A percentile compares a stretch with the other conserved stretches of the same genome.
Evolutionary conservation across 2,797 vertebrate species (phyloP).

Genomic region (Pangasius macronema): DNA sequence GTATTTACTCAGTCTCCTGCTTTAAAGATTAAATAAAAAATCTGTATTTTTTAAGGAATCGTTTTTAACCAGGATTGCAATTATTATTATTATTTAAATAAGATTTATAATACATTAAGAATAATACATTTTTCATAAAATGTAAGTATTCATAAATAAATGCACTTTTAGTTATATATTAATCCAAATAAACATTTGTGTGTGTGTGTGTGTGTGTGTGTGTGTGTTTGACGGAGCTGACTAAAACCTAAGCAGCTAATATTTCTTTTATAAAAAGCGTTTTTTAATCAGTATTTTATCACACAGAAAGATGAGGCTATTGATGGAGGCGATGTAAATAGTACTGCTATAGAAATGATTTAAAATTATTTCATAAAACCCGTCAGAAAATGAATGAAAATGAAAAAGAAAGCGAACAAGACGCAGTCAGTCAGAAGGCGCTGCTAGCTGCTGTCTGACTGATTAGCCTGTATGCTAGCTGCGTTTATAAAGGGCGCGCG

Average conservation of each 20-base stretch:
- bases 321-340: not conserved
- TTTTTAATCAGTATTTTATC: not conserved
- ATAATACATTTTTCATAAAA: no score
- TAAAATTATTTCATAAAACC: not conserved
- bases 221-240: not conserved
- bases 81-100: no score
- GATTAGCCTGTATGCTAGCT: not conserved
- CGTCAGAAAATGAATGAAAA: not conserved
- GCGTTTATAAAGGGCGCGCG: not conserved
- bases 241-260: no score
- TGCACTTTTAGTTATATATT: no score
- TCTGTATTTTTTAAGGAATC: no score
- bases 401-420: not conserved
- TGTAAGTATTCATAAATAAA: no score
- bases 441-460: rapidly evolving
- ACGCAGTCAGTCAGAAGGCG: not conserved
- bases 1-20: no score
- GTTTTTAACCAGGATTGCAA: no score
- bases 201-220: no score
- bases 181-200: not conserved
- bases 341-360: not conserved
- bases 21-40: no score
- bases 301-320: not conserved
- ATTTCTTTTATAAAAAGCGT: not conserved
- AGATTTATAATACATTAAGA: no score